Evolutionary conservation across 2,113 vertebrate species (phyloP), one percentile per base, ranked within the genome.

Genomic region (Onychorhynchus coronatus): DNA sequence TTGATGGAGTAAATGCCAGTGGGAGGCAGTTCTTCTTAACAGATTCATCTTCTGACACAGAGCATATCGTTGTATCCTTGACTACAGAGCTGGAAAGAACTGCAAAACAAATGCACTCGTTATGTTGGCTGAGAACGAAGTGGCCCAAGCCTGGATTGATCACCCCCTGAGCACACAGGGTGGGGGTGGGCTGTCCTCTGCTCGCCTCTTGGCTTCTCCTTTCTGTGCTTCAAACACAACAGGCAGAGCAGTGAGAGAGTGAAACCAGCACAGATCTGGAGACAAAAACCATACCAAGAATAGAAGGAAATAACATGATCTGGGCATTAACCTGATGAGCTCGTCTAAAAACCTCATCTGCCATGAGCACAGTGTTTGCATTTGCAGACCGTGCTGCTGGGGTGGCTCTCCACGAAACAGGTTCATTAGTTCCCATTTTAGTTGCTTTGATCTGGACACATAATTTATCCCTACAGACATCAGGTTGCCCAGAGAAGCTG

Each of bases 1-100:
- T 86, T 79, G 89, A 93, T 68, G 74, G 95, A 92, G 85, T 84
- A 74, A 89, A 91, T 78, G 87, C 58, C 68, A 83, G n/a, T 47
- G 87, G 71, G 73, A 70, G 73, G 73, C n/a, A 62, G 46, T 59
- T 84, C 94, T 70, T 67, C 79, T 73, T 65, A 85, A 63, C 47
- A 81, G 67, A 94, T 89, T 77, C 66, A 47, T 88, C 88, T 75
- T 75, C 85, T 65, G 88, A 42, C 85, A 84, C 15, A 25, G 55
- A 59, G 56, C 46, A 42, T 37, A 56, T 37, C 7, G 2, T 41
- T 58, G 67, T 85, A 85, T 67, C 93, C 90, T 89, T 91, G 96
- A 77, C 91, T 93, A 77, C 50, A 76, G 35, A 14, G 35, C 46
- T 84, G 76, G 55, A 52, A 84, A 66, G 80, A 88, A 66, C 55